Evolutionary conservation across 2,888 invertebrate genomes (phyloP), one percentile per base, ranked within the genome.

Genomic region (Pterobdella sp.): DNA sequence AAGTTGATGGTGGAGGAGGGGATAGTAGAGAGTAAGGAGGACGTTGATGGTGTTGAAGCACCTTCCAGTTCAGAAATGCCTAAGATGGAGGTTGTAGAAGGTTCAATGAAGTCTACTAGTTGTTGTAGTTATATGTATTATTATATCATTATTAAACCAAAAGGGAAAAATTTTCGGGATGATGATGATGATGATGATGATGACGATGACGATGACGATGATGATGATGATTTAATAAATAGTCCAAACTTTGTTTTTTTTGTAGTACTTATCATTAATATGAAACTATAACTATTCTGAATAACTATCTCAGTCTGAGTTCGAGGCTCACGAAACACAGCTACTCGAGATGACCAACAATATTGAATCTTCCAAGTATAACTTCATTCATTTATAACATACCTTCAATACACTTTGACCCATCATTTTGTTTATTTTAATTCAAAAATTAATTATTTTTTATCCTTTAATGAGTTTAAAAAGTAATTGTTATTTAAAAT

Each of bases 341-440:
- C 87, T 98, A 76, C 88, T 94, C 26, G 97, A 98, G 86, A 95
- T 98, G 22, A 97, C 96, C 84, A 94, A 94, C 81, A 98, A 97
- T 86, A 94, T 95, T 0, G 96, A 97, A 84, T 94, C 96, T 49
- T 86, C 97, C 77, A 95, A 95, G 82, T 89, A 94, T 80, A 97
- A 97, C n/a, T n/a, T n/a, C n/a, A n/a, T n/a, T n/a, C n/a, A n/a
- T n/a, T n/a, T n/a, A n/a, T n/a, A n/a, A n/a, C n/a, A n/a, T n/a
- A n/a, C n/a, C n/a, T n/a, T n/a, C n/a, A n/a, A n/a, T n/a, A n/a
- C n/a, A n/a, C n/a, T n/a, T n/a, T n/a, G n/a, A n/a, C n/a, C n/a
- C n/a, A n/a, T n/a, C n/a, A n/a, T n/a, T n/a, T n/a, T n/a, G n/a
- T n/a, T n/a, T n/a, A n/a, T n/a, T n/a, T n/a, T n/a, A n/a, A n/a